Percentiles rank a stretch among this genome's conserved stretches.
These are phyloP conservation scores for Epizoanthus stellaris DNA, from an alignment of 92 coral and sea anemone genomes.

Conservation along the genomic window DNA sequence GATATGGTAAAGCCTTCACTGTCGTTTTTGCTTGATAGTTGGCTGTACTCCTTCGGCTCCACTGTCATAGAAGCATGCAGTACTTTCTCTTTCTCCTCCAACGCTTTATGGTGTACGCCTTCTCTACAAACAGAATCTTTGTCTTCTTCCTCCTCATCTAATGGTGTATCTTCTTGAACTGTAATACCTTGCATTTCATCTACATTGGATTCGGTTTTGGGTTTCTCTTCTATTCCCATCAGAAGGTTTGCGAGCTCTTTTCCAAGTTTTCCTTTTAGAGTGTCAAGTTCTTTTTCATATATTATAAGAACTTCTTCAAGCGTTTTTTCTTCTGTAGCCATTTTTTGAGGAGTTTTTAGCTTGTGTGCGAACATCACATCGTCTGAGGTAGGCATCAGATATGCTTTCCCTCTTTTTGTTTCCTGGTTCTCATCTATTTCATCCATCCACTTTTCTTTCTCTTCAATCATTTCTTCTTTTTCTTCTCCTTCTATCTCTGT, in stretches of 20 bases:
- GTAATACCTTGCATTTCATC: neutral
- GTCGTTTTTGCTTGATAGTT: neutral
- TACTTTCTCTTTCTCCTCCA: neutral
- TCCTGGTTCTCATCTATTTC: neutral
- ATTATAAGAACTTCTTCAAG: conserved; percentile 65
- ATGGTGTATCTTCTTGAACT: neutral
- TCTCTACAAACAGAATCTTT: neutral
- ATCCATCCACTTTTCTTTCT: neutral
- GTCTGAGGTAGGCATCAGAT: neutral
- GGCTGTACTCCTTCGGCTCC: neutral
- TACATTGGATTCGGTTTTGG: neutral
- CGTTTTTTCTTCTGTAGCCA: conserved; percentile 53
- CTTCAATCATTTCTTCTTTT: neutral
- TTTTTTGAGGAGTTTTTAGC: conserved; percentile 61
- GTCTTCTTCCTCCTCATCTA: neutral
- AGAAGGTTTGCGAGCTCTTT: conserved; percentile 43
- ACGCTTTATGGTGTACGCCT: neutral
- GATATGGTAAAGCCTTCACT: neutral
- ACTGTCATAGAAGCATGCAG: neutral
- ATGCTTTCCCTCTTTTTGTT: too few species aligned
- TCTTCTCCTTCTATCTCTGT: neutral
- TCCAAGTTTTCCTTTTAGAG: conserved; percentile 61
- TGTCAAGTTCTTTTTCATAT: conserved; percentile 65
- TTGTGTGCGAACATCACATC: neutral
- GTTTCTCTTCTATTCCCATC: conserved; percentile 2